Evolutionary conservation across 2,797 vertebrate species (phyloP).

Genomic region (Agapornis canus): DNA sequence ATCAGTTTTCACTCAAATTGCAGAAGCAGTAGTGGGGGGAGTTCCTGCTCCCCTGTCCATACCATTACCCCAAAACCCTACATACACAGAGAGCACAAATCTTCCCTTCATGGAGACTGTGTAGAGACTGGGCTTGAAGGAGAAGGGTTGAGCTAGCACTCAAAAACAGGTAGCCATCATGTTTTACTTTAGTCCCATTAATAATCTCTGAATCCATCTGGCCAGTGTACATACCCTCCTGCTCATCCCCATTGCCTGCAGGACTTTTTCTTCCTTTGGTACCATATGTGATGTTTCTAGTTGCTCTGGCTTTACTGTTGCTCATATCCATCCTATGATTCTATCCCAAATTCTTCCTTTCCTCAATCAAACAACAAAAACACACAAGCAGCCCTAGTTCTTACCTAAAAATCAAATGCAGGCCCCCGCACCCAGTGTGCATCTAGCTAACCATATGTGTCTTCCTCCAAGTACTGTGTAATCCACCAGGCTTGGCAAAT

Average conservation of each 20-base stretch:
- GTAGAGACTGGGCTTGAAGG: not conserved
- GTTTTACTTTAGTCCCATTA: not conserved
- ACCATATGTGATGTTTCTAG: not conserved
- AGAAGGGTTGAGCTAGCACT: not conserved
- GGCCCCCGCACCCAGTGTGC: not conserved
- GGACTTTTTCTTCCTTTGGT: not conserved
- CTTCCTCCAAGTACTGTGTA: not conserved
- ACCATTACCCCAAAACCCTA: not conserved
- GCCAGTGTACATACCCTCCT: not conserved
- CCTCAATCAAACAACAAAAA: not conserved
- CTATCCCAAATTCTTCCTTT: not conserved
- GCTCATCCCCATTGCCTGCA: not conserved
- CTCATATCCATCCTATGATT: not conserved
- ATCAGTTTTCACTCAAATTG: not conserved
- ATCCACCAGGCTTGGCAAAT: slow-evolving; percentile 28
- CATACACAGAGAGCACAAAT: not conserved
- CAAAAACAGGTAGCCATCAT: not conserved
- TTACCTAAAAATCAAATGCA: not conserved
- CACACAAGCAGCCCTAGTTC: not conserved
- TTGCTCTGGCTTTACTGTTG: not conserved
- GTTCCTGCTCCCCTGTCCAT: not conserved
- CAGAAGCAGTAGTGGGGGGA: not conserved
- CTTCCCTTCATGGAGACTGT: not conserved
- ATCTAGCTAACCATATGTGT: slow-evolving; percentile 9
- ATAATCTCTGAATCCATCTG: not conserved